Conservation (phyloP, 2,113 vertebrate species). For the Plectropomus leopardus region DNA sequence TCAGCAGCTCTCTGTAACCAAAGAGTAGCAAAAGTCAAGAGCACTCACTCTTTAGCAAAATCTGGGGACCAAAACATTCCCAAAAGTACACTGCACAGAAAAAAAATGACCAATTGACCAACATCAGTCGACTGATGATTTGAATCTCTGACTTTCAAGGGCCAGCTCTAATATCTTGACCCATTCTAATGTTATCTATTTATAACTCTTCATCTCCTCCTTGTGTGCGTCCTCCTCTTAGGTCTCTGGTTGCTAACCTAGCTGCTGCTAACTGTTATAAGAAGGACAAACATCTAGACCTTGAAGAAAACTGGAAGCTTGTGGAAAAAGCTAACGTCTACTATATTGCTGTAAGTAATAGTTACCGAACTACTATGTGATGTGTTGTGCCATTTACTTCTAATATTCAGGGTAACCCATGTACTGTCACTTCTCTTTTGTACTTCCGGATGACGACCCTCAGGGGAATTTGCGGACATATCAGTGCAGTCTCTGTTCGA, state of each 20-base stretch:
- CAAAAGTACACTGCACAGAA: no score
- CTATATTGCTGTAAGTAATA: conserved; percentile 96
- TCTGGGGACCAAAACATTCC: no score
- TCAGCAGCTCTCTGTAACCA: no score
- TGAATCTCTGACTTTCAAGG: no score
- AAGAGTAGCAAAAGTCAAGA: no score
- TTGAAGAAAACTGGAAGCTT: conserved; percentile 96
- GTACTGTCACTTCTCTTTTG: not conserved
- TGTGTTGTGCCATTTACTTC: not conserved
- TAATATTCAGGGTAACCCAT: not conserved
- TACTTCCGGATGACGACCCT: no score
- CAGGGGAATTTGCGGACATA: not conserved
- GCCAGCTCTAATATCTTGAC: no score
- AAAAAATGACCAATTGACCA: no score
- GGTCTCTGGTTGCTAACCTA: conserved; percentile 96
- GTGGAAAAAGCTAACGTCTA: conserved; percentile 96
- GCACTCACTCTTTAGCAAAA: no score
- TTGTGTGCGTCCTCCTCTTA: conserved; percentile 77
- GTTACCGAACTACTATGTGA: not conserved
- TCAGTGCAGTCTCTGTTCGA: not conserved
- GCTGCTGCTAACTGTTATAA: conserved; percentile 99
- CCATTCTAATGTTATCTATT: no score
- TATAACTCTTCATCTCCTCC: not conserved
- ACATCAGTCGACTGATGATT: no score
- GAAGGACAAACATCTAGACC: conserved; percentile 95